Evolutionary conservation across 2,797 vertebrate species (phyloP), one percentile per base, ranked within the genome.

Genomic region (Buceros bicornis): DNA sequence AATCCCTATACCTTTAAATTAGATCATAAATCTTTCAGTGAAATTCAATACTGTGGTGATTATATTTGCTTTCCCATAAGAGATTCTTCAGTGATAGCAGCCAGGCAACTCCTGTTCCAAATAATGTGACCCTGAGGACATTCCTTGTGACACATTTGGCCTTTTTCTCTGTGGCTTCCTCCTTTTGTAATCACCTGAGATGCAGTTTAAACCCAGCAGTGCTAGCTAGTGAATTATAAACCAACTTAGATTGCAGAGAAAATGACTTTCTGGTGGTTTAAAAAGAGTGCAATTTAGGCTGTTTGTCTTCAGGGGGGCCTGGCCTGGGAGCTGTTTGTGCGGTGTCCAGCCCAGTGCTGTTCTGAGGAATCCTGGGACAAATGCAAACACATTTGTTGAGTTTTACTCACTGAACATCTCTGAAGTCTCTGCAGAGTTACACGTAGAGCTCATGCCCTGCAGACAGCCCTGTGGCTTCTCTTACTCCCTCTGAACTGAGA

Each of bases 1-100:
- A 97, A 97, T 89, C 91, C 91, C 96, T 65, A 88, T 95, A 87
- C 96, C 92, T 97, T 97, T 97, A 97, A 98, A 98, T 97, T 95
- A 96, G 95, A 92, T 96, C 89, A 81, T 97, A 97, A 98, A 98
- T 98, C 95, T 98, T 97, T 77, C 77, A 3, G 50, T 96, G 96
- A 94, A 97, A 95, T 97, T 92, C 97, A 97, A 84, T 97, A 93
- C 81, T 66, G 29, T 20, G 4, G 45, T 86, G 95, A 96, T 95
- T 94, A 85, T 93, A 89, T 94, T 96, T 96, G 90, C 89, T 95
- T 97, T 95, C 94, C 89, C 95, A 77, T 71, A 94, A 95, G 96
- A 92, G 91, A 84, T 97, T 78, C 89, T 87, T 82, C 65, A 54
- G 87, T 86, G 62, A 84, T n/a, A 90, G 74, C 69, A 96, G 84